A percentile compares a stretch with the other conserved stretches of the same genome.
These are phyloP conservation scores for Anguilla pacifica DNA, from an alignment of 2,797 vertebrate genomes.

Conservation along the genomic window DNA sequence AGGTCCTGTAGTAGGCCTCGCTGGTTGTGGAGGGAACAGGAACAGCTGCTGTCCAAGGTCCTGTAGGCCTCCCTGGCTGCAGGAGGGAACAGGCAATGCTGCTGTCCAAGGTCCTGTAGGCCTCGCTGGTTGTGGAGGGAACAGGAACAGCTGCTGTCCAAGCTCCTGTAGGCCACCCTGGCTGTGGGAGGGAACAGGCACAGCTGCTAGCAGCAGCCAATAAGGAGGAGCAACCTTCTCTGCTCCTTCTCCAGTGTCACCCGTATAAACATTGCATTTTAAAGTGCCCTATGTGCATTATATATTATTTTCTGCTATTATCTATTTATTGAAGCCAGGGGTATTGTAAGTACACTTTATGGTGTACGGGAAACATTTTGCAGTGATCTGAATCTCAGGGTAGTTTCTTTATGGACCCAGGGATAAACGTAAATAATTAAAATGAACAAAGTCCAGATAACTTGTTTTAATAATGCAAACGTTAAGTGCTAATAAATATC, in stretches of 20 bases:
- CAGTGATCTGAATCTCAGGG: no score
- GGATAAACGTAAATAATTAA: neutral
- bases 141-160: neutral
- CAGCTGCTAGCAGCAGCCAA: no score
- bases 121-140: neutral
- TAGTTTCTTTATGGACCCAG: neutral
- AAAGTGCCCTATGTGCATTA: neutral
- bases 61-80: neutral
- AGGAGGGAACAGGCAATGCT: neutral
- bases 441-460: neutral
- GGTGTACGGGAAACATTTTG: no score
- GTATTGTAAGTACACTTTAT: no score
- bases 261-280: neutral
- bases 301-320: neutral
- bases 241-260: neutral
- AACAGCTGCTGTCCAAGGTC: neutral
- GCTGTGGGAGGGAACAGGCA: neutral
- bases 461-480: no score
- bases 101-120: neutral
- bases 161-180: neutral
- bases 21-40: neutral
- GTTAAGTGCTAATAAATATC: neutral
- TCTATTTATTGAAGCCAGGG: no score
- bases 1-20: neutral
- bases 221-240: no score